Conservation (phyloP, 2,888 invertebrate species). For the Orchesellides sinensis region DNA sequence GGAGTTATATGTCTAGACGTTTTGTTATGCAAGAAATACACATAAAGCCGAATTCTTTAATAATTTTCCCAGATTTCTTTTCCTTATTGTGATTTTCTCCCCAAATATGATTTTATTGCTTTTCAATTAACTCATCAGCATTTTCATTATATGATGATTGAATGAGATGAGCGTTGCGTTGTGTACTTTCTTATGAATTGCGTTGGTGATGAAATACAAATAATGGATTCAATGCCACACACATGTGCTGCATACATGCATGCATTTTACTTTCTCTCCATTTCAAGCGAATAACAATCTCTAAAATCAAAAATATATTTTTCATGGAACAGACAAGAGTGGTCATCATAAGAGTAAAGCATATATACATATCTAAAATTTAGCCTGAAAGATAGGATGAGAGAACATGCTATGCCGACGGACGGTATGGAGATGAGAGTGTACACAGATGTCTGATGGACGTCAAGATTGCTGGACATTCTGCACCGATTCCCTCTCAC, state of each 20-base stretch:
- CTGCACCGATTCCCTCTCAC: conserved; percentile 53
- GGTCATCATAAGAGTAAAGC: conserved; percentile 3
- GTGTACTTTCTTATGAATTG: conserved; percentile 6
- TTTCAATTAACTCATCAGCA: conserved; percentile 47
- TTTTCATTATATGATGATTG: conserved; percentile 36
- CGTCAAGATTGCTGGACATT: conserved; percentile 68
- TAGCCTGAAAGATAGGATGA: conserved; percentile 8
- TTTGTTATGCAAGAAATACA: not conserved
- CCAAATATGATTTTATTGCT: conserved; percentile 9
- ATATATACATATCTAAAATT: not conserved
- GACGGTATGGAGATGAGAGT: conserved; percentile 57
- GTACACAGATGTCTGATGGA: conserved; percentile 59
- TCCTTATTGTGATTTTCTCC: not conserved
- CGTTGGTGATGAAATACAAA: conserved; percentile 44
- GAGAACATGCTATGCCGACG: conserved; percentile 23
- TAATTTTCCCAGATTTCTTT: no score
- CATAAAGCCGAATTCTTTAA: not conserved
- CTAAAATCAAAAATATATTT: conserved; percentile 4
- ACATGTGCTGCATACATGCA: not conserved
- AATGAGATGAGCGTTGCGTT: conserved; percentile 22
- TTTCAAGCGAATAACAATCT: not conserved
- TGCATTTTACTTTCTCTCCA: not conserved
- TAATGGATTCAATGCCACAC: not conserved
- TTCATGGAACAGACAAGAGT: conserved; percentile 26
- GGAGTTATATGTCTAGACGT: no score